Conservation (phyloP, 2,888 invertebrate species). For the Ophonus ardosiacus region DNA sequence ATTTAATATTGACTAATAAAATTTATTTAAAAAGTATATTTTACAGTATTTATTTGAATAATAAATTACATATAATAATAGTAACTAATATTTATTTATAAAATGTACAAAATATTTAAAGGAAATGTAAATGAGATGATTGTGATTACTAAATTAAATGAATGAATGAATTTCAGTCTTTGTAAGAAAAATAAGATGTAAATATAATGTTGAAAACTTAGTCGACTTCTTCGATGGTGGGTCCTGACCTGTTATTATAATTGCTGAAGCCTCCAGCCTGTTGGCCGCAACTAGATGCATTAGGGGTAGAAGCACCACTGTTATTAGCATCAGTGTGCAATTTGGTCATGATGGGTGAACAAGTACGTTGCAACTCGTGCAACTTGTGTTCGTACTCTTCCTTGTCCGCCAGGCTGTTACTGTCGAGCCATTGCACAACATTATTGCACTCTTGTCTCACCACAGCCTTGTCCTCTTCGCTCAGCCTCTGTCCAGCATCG, state of each 20-base stretch:
- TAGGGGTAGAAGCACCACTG: slow-evolving; percentile 35
- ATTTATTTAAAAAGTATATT: too few species aligned
- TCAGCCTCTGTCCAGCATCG: slow-evolving; percentile 81
- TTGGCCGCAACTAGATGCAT: slow-evolving; percentile 34
- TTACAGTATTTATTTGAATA: too few species aligned
- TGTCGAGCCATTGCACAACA: slow-evolving; percentile 82
- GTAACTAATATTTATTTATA: too few species aligned
- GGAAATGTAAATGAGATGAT: too few species aligned
- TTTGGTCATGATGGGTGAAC: slow-evolving; percentile 81
- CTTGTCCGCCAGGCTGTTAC: slow-evolving; percentile 82
- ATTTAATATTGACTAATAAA: too few species aligned
- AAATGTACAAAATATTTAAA: too few species aligned
- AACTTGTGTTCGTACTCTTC: slow-evolving; percentile 82
- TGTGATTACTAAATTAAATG: too few species aligned
- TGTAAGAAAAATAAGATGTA: too few species aligned
- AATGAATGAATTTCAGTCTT: too few species aligned
- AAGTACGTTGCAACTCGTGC: slow-evolving; percentile 75
- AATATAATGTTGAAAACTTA: neutral
- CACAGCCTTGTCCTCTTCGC: slow-evolving; percentile 81
- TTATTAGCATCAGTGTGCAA: slow-evolving; percentile 73
- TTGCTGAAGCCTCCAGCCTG: slow-evolving; percentile 37
- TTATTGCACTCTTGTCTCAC: slow-evolving; percentile 78
- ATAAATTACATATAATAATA: too few species aligned
- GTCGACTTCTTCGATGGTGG: slow-evolving; percentile 38
- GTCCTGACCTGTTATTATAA: slow-evolving; percentile 16